Evolutionary conservation across 2,113 vertebrate species (phyloP), one percentile per base, ranked within the genome.

Genomic region (Gymnocephalus cernua): DNA sequence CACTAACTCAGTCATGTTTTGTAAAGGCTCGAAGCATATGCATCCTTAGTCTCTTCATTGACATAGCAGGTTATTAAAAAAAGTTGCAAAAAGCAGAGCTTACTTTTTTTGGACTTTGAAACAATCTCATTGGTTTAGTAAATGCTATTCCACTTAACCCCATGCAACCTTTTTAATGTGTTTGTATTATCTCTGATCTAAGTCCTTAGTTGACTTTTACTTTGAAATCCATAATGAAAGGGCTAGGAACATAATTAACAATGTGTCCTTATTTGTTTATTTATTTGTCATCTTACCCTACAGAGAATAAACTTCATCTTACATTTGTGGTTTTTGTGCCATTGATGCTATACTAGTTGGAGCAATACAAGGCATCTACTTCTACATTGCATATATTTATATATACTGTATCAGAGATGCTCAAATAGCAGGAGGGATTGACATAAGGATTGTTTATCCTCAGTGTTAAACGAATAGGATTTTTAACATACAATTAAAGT

Each of bases 161-260:
- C 53, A 32, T 68, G 18, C 3, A 57, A 29, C 15, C 11, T 19
- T 64, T 44, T 6, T 27, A 4, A 16, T 48, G 13, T 48, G 38
- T 14, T 15, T 25, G 12, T 35, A 32, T 32, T 18, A 6, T 68
- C 51, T 23, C 12, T 41, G 32, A 35, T 45, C 15, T 12, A 48
- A 29, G 25, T 59, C 25, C 15, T 29, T 45, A 16, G 50, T 62
- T 64, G 68, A 69, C 11, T 66, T 63, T 86, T 50, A 35, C 16
- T 63, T 76, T 79, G 32, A 59, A 75, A 74, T 70, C 21, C 65
- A 76, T 50, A 23, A 41, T 21, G 3, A 64, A 78, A 77, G 16
- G 18, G n/a, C 41, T 10, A 15, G 14, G 48, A 56, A 41, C 23
- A 53, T 77, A 62, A 74, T 54, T 79, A 65, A 62, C 27, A 59